Evolutionary conservation across 2,888 invertebrate genomes (phyloP).

Genomic region (Mayetiola destructor): DNA sequence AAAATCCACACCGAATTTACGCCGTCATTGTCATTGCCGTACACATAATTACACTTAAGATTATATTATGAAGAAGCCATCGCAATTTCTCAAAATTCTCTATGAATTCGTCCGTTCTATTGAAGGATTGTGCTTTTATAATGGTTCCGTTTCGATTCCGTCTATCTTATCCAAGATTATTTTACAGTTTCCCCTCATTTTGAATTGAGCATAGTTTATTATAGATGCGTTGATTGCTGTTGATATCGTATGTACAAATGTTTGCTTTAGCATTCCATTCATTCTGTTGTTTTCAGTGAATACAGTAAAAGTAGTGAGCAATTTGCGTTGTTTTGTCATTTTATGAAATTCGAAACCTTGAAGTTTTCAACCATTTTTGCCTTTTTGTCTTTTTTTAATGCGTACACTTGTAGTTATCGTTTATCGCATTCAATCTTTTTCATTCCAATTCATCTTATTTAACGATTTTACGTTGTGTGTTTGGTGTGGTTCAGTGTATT

Average conservation of each 20-base stretch:
- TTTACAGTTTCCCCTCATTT: conserved; percentile 6
- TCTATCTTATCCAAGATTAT: too few relatives aligned
- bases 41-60: conserved; percentile 12
- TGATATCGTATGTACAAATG: background rate
- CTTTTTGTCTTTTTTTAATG: conserved; percentile 6
- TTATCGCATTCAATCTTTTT: conserved; percentile 8
- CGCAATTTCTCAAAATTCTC: background rate
- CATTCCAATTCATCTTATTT: too few relatives aligned
- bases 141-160: too few relatives aligned
- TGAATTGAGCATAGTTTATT: conserved; percentile 6
- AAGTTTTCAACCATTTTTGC: conserved; percentile 3
- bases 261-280: background rate
- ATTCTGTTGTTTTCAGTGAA: too few relatives aligned
- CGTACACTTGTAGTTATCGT: conserved; percentile 3
- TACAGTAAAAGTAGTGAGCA: background rate
- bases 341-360: conserved; percentile 1
- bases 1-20: background rate
- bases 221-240: conserved; percentile 1
- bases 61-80: conserved; percentile 11
- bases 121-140: too few relatives aligned
- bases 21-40: conserved; percentile 11
- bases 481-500: too few relatives aligned
- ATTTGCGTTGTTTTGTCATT: conserved; percentile 5
- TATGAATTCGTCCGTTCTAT: background rate
- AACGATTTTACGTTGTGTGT: too few relatives aligned